phyloP scores from a whole-genome alignment of 2,888 invertebrate genomes.

The Agonopterix heracliana region DNA sequence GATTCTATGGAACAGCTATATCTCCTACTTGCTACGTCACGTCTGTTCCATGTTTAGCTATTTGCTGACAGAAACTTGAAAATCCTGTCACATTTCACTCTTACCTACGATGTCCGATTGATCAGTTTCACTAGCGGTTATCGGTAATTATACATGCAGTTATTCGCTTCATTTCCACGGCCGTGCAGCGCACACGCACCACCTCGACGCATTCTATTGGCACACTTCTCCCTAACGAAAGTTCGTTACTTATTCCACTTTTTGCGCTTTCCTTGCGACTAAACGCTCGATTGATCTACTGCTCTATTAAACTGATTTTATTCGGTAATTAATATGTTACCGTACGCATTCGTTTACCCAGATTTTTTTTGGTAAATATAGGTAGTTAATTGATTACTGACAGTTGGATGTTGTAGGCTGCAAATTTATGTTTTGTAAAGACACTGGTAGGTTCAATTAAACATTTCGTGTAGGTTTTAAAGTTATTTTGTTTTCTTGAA shows the following conservation, averaged over 20 bases:
- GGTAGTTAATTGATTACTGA: constrained; percentile 5
- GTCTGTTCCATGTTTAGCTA: too few species aligned
- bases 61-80: too few species aligned
- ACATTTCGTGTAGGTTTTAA: too few species aligned
- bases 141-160: constrained; percentile 41
- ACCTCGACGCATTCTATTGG: constrained; percentile 46
- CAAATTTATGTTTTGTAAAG: too few species aligned
- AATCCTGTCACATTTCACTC: neutral
- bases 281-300: constrained; percentile 38
- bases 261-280: constrained; percentile 48
- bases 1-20: too few species aligned
- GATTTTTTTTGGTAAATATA: constrained; percentile 8
- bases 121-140: constrained; percentile 54
- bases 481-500: too few species aligned
- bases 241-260: constrained; percentile 58
- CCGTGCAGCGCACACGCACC: constrained; percentile 36
- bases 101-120: constrained; percentile 1
- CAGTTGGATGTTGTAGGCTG: neutral
- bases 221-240: constrained; percentile 63
- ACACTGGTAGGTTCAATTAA: too few species aligned
- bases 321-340: constrained; percentile 33
- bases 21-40: too few species aligned
- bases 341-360: constrained; percentile 20
- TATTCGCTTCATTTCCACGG: constrained; percentile 37
- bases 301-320: constrained; percentile 33